Conservation (phyloP, 2,797 vertebrate species). For the Chelmon rostratus region DNA sequence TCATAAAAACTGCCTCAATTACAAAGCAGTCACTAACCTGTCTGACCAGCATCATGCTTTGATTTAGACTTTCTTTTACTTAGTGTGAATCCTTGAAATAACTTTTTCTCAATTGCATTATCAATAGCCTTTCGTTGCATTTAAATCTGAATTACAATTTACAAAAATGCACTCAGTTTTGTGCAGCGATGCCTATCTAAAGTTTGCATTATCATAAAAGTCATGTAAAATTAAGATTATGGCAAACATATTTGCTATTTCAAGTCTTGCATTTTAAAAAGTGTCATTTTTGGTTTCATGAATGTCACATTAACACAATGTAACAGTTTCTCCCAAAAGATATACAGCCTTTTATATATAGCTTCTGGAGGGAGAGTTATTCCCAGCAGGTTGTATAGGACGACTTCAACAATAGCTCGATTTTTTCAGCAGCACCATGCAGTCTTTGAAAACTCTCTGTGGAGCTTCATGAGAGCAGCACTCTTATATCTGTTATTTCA, state of each 20-base stretch:
- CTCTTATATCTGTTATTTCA: constrained; percentile 33
- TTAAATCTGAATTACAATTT: background rate
- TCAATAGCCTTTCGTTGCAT: background rate
- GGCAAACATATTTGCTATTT: no score
- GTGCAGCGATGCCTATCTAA: background rate
- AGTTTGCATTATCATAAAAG: background rate
- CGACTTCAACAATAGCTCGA: background rate
- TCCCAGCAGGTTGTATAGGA: constrained; percentile 1
- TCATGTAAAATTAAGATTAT: background rate
- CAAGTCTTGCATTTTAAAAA: background rate
- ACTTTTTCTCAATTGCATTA: background rate
- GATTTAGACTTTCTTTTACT: background rate
- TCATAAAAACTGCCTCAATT: constrained; percentile 17
- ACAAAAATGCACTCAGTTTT: background rate
- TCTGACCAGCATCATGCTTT: background rate
- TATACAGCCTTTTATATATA: background rate
- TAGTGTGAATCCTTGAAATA: background rate
- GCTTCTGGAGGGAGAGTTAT: background rate
- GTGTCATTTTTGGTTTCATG: background rate
- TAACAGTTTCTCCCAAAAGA: background rate
- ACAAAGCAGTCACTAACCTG: background rate
- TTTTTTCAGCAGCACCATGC: background rate
- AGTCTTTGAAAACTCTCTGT: constrained; percentile 16
- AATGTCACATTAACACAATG: background rate
- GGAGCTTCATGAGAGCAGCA: constrained; percentile 27